phyloP scores from a whole-genome alignment of 2,888 invertebrate genomes.

The Parelbella ahira region DNA sequence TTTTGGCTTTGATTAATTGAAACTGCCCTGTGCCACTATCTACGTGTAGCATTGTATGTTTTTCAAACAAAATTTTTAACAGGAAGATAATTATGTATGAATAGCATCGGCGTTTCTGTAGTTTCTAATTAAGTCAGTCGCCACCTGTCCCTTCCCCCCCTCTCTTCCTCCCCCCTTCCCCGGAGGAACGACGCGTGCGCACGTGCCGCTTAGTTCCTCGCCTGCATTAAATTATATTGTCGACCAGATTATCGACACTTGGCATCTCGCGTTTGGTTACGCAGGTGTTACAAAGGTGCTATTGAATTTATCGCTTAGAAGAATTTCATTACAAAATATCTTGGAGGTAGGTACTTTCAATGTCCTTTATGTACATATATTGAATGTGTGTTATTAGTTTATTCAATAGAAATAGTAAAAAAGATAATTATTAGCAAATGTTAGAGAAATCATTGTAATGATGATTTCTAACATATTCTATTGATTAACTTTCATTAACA shows the following conservation, averaged over 20 bases:
- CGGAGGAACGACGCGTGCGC: constrained; percentile 42
- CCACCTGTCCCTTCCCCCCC: constrained; percentile 51
- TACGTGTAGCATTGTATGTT: background rate
- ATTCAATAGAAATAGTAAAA: too few species aligned
- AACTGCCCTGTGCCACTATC: background rate
- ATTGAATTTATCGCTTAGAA: constrained; percentile 1
- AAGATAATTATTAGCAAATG: too few species aligned
- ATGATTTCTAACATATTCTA: too few species aligned
- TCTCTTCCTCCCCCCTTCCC: background rate
- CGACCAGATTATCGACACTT: constrained; percentile 28
- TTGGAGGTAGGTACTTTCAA: too few species aligned
- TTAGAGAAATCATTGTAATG: too few species aligned
- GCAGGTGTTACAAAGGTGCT: constrained; percentile 29
- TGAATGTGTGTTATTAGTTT: too few species aligned
- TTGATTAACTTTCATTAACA: too few species aligned
- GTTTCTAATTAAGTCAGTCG: constrained; percentile 62
- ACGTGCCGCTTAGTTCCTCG: constrained; percentile 39
- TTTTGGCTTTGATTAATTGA: constrained; percentile 3
- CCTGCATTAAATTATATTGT: constrained; percentile 25
- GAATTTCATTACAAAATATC: constrained; percentile 3
- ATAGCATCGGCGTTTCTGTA: constrained; percentile 41
- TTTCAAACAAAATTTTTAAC: constrained; percentile 7
- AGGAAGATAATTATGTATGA: constrained; percentile 38
- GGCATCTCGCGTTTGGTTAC: constrained; percentile 29
- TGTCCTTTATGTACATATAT: too few species aligned